Conservation (phyloP, 1,140 invertebrate species). For the Trigoniulus corallinus region DNA sequence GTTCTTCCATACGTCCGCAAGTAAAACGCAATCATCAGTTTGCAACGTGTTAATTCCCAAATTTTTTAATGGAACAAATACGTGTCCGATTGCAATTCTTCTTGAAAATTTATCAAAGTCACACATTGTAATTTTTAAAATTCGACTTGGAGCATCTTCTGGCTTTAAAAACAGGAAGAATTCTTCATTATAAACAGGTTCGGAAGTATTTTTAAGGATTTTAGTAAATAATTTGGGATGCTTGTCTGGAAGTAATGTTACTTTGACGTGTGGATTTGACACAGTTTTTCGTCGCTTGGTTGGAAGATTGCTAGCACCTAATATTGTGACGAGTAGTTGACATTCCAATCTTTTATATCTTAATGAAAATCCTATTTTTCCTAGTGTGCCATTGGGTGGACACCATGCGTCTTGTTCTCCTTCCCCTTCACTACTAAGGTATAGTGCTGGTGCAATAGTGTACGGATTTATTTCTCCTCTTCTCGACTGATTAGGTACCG, state of each 20-base stretch:
- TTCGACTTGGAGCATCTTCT: constrained; percentile 17
- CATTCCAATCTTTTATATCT: constrained; percentile 10
- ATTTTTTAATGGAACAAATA: constrained; percentile 14
- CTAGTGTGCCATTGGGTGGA: constrained; percentile 3
- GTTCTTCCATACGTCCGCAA: neutral
- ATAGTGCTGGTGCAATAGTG: neutral
- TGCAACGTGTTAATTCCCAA: constrained; percentile 6
- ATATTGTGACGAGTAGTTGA: constrained; percentile 10
- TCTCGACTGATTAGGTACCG: neutral
- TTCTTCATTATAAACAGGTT: constrained; percentile 21
- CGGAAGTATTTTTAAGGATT: constrained; percentile 13
- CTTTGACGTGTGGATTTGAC: constrained; percentile 14
- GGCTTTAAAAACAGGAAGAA: constrained; percentile 18
- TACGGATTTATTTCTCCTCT: neutral
- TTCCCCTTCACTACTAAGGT: neutral
- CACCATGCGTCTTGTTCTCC: constrained; percentile 9
- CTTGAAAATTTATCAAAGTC: constrained; percentile 21
- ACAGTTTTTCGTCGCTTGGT: constrained; percentile 7
- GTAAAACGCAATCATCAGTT: neutral
- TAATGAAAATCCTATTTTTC: constrained; percentile 12
- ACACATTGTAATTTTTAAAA: constrained; percentile 17
- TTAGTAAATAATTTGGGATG: constrained; percentile 15
- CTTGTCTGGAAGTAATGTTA: constrained; percentile 13
- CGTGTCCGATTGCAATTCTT: constrained; percentile 21
- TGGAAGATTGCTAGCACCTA: constrained; percentile 13